Evolutionary conservation across 2,797 vertebrate species (phyloP), one percentile per base, ranked within the genome.

Genomic region (Sylvilagus floridanus): DNA sequence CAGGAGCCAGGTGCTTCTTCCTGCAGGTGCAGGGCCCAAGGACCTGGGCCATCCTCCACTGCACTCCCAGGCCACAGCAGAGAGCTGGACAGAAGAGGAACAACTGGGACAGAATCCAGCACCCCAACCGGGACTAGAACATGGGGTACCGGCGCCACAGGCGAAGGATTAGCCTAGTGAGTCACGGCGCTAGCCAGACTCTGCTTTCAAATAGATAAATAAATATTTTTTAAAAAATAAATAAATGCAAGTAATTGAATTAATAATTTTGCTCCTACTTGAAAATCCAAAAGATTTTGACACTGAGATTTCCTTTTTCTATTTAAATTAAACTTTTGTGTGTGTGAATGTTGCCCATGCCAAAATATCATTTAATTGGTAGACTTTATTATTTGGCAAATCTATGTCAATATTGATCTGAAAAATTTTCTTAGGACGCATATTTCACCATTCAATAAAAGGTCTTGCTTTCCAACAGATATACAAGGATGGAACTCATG

Each of bases 401-500:
- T 76, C 9, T 54, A 22, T 72, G 22, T 50, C 21, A 73, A 52
- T 21, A 63, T 42, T 79, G 2, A 2, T 88, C 37, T n/a, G 28
- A 54, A 87, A 71, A 94, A 12, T 2, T 60, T 93, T 28, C 68
- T 88, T 54, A 60, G 13, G 17, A 84, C 2, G 60, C 1, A 10
- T 28, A 32, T 17, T 22, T 69, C 22, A 42, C 10, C 3, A 83
- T 2, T 82, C 5, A 75, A 47, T 79, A 89, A 72, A 88, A 79
- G 2, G 1, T 0, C 22, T 7, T 75, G 7, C 4, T 95, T 79
- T 78, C 73, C 8, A 57, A 47, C 32, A 79, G 9, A 17, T 35
- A 28, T 8, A 5, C 17, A 68, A 7, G 78, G 13, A 22, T 22
- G 1, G 16, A 35, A 14, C 1, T 0, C 0, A 9, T 63, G 3